Percentiles rank a stretch among this genome's conserved stretches.
phyloP scores from a whole-genome alignment of 92 coral and sea anemone genomes.

The Micromussa lordhowensis region DNA sequence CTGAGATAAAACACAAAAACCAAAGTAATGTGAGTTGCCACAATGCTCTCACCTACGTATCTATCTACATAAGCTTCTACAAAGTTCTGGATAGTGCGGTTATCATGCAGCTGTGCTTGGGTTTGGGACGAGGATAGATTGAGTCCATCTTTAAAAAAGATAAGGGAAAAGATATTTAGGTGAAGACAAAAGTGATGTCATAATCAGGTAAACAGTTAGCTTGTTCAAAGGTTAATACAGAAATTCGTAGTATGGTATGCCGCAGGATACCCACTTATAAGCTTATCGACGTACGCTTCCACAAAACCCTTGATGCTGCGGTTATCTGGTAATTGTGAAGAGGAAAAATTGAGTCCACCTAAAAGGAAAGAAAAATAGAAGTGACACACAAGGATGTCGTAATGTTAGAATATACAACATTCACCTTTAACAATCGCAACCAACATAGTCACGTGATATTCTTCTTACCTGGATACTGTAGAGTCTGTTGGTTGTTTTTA shows the following conservation, averaged over 20 bases:
- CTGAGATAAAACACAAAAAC: no score
- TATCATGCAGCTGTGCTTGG: neutral
- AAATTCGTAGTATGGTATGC: neutral
- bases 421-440: neutral
- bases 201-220: neutral
- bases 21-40: no score
- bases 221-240: neutral
- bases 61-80: neutral
- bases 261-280: neutral
- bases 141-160: neutral
- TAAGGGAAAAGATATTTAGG: neutral
- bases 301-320: neutral
- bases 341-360: neutral
- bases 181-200: neutral
- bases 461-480: neutral
- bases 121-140: neutral
- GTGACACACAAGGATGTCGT: neutral
- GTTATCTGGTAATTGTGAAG: neutral
- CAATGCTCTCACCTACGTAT: no score
- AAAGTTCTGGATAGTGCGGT: neutral
- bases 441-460: neutral
- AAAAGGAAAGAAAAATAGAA: neutral
- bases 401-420: neutral
- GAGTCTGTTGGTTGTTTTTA: neutral
- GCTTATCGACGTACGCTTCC: neutral